Conservation (phyloP, 2,888 invertebrate genomes). For the Boloria euphrosyne region DNA sequence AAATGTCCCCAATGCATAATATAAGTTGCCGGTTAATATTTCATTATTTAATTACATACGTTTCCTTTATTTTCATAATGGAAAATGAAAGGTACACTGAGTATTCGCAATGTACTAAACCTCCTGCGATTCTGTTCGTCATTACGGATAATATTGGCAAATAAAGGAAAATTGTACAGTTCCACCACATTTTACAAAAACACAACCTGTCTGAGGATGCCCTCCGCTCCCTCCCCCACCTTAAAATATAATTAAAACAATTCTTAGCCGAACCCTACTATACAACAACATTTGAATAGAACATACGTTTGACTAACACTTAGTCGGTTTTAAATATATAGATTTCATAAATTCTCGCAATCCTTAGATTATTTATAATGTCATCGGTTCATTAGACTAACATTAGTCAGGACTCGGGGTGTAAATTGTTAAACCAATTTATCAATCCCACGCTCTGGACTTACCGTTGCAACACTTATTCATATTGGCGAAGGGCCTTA, state of each 20-base stretch:
- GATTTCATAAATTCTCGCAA: slow-evolving; percentile 11
- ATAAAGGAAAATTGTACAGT: too few relatives aligned
- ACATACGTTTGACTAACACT: too few relatives aligned
- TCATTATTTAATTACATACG: slow-evolving; percentile 37
- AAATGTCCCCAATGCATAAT: slow-evolving; percentile 39
- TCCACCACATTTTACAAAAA: too few relatives aligned
- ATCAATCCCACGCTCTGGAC: slow-evolving; percentile 63
- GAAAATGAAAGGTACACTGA: not conserved
- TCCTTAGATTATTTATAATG: slow-evolving; percentile 43
- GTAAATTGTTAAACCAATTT: slow-evolving; percentile 67
- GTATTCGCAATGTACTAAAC: not conserved
- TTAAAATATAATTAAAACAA: too few relatives aligned
- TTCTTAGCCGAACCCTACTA: too few relatives aligned
- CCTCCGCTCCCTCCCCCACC: too few relatives aligned
- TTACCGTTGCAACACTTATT: slow-evolving; percentile 39
- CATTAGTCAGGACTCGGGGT: slow-evolving; percentile 65
- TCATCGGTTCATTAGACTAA: slow-evolving; percentile 71
- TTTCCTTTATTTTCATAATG: slow-evolving; percentile 30
- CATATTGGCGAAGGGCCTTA: slow-evolving; percentile 26
- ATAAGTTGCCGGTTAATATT: slow-evolving; percentile 31
- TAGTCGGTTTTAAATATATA: too few relatives aligned
- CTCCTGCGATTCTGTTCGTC: too few relatives aligned
- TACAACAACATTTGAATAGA: too few relatives aligned
- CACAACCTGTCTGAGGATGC: too few relatives aligned
- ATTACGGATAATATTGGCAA: too few relatives aligned